phyloP scores from a whole-genome alignment of 1,140 invertebrate species.

The Chrysomallon squamiferum region DNA sequence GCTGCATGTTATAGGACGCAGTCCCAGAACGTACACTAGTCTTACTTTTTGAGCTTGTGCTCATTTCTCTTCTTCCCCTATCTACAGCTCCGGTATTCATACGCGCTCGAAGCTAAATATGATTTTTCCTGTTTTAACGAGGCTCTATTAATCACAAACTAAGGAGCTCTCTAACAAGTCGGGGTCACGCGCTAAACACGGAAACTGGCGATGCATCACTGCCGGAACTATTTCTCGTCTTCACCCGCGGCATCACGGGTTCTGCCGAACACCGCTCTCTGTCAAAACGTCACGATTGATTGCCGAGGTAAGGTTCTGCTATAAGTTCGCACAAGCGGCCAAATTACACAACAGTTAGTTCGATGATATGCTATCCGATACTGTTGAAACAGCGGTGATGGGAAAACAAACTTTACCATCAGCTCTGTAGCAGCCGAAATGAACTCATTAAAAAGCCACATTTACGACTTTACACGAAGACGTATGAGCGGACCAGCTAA shows the following conservation, averaged over 20 bases:
- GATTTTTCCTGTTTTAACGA: no score
- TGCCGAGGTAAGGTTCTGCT: neutral
- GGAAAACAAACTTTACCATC: neutral
- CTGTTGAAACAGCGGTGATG: neutral
- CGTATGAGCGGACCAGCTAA: neutral
- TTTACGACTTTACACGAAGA: neutral
- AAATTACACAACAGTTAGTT: slow-evolving; percentile 3
- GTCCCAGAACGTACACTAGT: no score
- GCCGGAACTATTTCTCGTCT: neutral
- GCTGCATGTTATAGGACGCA: no score
- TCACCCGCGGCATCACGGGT: no score
- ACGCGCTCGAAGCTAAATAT: no score
- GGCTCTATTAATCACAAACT: no score
- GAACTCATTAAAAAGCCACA: slow-evolving; percentile 2
- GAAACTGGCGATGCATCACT: neutral
- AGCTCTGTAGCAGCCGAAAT: neutral
- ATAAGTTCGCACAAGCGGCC: neutral
- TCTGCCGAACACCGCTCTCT: neutral
- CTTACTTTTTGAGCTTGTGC: no score
- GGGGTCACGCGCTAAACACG: neutral
- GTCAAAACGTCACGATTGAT: slow-evolving; percentile 3
- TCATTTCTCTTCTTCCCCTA: no score
- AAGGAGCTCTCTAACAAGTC: neutral
- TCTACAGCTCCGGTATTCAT: no score
- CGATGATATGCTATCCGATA: neutral